Conservation (phyloP, 2,888 invertebrate genomes). For the Lasius fuliginosus region DNA sequence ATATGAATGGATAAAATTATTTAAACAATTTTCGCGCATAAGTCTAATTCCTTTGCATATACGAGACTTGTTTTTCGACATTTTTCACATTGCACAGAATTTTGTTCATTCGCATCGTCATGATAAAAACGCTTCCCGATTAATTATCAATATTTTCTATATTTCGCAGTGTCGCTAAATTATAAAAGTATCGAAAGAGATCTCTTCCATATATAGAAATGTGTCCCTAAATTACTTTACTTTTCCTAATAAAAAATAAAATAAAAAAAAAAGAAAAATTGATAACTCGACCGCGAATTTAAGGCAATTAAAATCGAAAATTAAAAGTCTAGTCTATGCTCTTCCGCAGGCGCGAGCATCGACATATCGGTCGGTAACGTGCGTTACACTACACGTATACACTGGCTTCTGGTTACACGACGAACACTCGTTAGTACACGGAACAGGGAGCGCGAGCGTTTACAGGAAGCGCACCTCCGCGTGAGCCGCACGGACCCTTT, state of each 20-base stretch:
- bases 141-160: background rate
- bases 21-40: no score
- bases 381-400: background rate
- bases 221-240: background rate
- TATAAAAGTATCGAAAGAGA: background rate
- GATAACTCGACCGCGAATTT: background rate
- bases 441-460: slow-evolving; percentile 74
- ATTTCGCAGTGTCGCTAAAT: background rate
- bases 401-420: slow-evolving; percentile 44
- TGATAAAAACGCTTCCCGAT: background rate
- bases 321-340: background rate
- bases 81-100: no score
- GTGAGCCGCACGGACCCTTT: slow-evolving; percentile 73
- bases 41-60: no score
- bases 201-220: background rate
- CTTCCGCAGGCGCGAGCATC: background rate
- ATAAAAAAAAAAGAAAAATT: background rate
- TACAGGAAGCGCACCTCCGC: slow-evolving; percentile 80
- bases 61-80: no score
- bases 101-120: background rate
- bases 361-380: background rate
- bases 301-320: background rate
- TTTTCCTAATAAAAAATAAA: background rate
- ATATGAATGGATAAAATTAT: no score
- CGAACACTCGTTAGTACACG: slow-evolving; percentile 65